A percentile compares a stretch with the other conserved stretches of the same genome.
Conservation (phyloP, 1,140 invertebrate species). For the Orchesella cincta region DNA sequence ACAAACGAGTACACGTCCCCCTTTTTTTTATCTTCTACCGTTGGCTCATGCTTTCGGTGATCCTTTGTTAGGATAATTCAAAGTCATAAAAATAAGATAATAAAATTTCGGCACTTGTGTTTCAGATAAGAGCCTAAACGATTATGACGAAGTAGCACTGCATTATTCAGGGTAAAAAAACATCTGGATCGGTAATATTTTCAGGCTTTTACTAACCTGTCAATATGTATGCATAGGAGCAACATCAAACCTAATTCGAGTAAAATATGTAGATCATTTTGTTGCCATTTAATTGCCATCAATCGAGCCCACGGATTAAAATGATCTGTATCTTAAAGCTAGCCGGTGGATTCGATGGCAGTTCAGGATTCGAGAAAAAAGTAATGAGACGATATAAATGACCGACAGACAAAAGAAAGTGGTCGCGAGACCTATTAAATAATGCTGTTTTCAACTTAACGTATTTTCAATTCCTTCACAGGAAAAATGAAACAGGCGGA, state of each 20-base stretch:
- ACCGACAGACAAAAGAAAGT: constrained; percentile 15
- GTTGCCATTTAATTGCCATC: constrained; percentile 16
- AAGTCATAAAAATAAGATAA: constrained; percentile 24
- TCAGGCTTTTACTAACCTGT: neutral
- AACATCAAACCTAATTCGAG: neutral
- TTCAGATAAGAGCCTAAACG: no score
- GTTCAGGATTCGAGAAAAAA: neutral
- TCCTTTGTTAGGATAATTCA: constrained; percentile 16
- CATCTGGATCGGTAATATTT: neutral
- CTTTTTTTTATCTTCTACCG: neutral
- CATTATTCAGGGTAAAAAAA: neutral
- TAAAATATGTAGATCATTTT: constrained; percentile 20
- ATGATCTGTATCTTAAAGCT: neutral
- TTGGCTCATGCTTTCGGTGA: constrained; percentile 23
- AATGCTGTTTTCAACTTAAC: no score
- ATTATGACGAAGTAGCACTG: neutral
- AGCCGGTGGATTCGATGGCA: neutral
- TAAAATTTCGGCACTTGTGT: constrained; percentile 30
- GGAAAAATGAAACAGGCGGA: no score
- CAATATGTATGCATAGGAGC: neutral
- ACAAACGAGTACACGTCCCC: no score
- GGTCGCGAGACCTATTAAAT: neutral
- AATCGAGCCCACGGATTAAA: neutral
- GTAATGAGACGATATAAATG: constrained; percentile 28
- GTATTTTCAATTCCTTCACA: no score